A percentile compares a stretch with the other conserved stretches of the same genome.
These are phyloP conservation scores for Tor tambroides DNA, from an alignment of 2,113 vertebrate species.

Conservation along the genomic window DNA sequence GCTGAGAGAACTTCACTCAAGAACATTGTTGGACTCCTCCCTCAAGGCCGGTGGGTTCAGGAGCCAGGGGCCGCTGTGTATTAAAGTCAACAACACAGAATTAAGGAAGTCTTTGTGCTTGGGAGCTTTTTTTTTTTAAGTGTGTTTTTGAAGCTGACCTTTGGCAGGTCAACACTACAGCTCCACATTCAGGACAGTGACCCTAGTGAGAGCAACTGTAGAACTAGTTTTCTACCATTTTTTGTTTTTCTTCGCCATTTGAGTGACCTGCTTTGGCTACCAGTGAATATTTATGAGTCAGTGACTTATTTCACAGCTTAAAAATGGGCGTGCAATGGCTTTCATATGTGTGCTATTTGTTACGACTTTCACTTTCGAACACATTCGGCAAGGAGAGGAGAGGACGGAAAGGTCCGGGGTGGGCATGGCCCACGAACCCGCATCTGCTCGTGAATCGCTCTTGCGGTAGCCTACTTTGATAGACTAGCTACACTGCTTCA, in stretches of 20 bases:
- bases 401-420: too few relatives aligned
- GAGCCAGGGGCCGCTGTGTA: conserved; percentile 71
- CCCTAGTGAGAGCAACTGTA: background rate
- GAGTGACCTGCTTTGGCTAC: background rate
- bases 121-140: conserved; percentile 39
- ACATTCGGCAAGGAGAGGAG: too few relatives aligned
- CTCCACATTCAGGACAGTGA: conserved; percentile 31
- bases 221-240: background rate
- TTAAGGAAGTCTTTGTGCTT: conserved; percentile 71
- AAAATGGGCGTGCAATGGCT: too few relatives aligned
- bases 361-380: too few relatives aligned
- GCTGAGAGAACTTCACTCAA: conserved; percentile 90
- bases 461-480: too few relatives aligned
- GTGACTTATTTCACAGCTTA: background rate
- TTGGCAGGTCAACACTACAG: conserved; percentile 41
- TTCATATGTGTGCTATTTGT: too few relatives aligned
- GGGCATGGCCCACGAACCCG: too few relatives aligned
- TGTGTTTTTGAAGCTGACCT: conserved; percentile 69
- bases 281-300: background rate
- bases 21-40: conserved; percentile 84
- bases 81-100: conserved; percentile 77
- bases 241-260: background rate
- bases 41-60: conserved; percentile 71
- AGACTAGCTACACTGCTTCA: too few relatives aligned
- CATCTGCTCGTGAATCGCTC: too few relatives aligned